These are phyloP conservation scores for Nasonia vitripennis DNA, from an alignment of 1,140 invertebrate genomes.

Conservation along the genomic window DNA sequence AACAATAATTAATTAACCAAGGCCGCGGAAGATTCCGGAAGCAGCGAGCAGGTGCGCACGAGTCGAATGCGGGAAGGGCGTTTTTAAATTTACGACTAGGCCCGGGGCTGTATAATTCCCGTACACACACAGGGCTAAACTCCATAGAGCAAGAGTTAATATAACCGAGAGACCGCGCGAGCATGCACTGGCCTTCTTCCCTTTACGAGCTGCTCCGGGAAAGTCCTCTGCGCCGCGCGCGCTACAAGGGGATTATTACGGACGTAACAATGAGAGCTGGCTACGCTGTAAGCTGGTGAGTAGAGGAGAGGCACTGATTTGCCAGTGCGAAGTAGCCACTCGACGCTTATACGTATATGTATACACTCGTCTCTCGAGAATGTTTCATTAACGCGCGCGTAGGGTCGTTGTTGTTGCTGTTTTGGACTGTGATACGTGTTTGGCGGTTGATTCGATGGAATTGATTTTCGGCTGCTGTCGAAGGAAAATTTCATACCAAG, in stretches of 20 bases:
- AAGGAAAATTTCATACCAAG: slow-evolving; percentile 15
- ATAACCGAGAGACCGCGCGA: neutral
- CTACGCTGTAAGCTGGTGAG: slow-evolving; percentile 2
- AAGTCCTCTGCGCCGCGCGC: neutral
- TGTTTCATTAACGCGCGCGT: slow-evolving; percentile 19
- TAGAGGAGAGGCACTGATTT: slow-evolving; percentile 1
- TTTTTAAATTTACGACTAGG: slow-evolving; percentile 61
- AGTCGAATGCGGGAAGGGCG: slow-evolving; percentile 47
- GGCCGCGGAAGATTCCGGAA: neutral
- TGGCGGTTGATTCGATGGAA: neutral
- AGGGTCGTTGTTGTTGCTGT: neutral
- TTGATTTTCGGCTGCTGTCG: no score
- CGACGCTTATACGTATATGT: neutral
- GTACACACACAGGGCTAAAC: slow-evolving; percentile 51
- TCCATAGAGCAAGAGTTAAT: slow-evolving; percentile 28
- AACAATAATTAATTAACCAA: slow-evolving; percentile 34
- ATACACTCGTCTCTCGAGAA: neutral
- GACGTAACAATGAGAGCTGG: slow-evolving; percentile 56
- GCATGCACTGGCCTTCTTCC: neutral
- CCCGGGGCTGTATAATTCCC: slow-evolving; percentile 50
- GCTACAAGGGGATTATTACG: slow-evolving; percentile 31
- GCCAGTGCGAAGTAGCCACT: neutral
- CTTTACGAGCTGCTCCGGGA: slow-evolving; percentile 11
- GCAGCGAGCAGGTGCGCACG: neutral
- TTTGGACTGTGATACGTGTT: neutral